Evolutionary conservation across 2,113 vertebrate species (phyloP), one percentile per base, ranked within the genome.

Genomic region (Gymnarchus niloticus): DNA sequence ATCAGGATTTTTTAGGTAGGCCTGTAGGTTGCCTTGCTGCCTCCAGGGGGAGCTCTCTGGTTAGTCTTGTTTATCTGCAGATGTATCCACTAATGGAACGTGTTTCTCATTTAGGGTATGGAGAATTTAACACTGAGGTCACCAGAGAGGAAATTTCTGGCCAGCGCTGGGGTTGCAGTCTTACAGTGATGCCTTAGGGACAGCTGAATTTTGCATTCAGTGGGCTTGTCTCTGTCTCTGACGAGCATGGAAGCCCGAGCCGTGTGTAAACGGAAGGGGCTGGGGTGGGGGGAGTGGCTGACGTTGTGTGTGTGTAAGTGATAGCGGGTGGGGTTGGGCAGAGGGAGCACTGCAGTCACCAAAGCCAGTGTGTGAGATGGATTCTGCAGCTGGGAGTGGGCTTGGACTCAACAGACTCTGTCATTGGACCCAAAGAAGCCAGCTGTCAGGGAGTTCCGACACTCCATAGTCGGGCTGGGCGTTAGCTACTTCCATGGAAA

Each of bases 311-410:
- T 12, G 28, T 23, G 61, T 86, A 83, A 86, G 85, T 86, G 81
- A 83, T 83, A 83, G 85, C 85, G 83, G 78, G 81, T 69, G 37
- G 65, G 51, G 3, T 69, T 61, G 52, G 81, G 85, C 83, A 83
- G 59, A 73, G 49, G 85, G 59, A 69, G 69, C 65, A 10, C 28
- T 49, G n/a, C 46, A 8, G 21, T 21, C 57, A 3, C 21, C 17
- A 25, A 33, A 52, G 59, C 81, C 81, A 2, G 78, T 6, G n/a
- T 57, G 49, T 46, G 49, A 1, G 23, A 52, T 73, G 59, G 21
- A 83, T 76, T 83, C 81, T 6, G 14, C 81, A 83, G 57, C 78
- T 44, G 85, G 57, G 59, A 9, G 19, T 1, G 21, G 37, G 6
- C 41, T 12, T 8, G 5, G 33, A 48, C 41, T 56, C 23, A n/a